Evolutionary conservation across 30 jellyfish, hydroid and myxozoan genomes (phyloP), one percentile per base, ranked within the genome.

Genomic region (Chrysaora quinquecirrha): DNA sequence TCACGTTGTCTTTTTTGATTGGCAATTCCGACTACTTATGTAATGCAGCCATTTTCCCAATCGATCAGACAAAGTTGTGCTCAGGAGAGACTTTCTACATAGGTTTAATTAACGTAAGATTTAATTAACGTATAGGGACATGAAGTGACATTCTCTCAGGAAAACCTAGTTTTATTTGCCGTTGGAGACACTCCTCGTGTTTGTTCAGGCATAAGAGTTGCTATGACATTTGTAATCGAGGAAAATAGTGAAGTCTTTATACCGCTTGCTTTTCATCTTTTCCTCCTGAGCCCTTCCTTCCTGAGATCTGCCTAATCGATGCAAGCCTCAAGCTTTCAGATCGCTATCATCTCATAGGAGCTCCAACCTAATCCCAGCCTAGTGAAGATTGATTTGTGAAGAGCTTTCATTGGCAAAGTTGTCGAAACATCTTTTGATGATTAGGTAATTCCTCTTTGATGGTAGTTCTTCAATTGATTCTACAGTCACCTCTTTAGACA

Each of bases 331-430:
- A n/a, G n/a, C n/a, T n/a, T n/a, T n/a, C n/a, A n/a, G n/a, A n/a
- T n/a, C n/a, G n/a, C n/a, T n/a, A n/a, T n/a, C n/a, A n/a, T n/a
- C n/a, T n/a, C n/a, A 20, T 74, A 18, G 74, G 75, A 12, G 86
- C 86, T 16, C 52, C 75, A 1, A 23, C 86, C 24, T 31, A 47
- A 2, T 48, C 75, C 20, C 4, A 3, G 23, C 75, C 86, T 74
- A 33, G 21, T 28, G 27, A 24, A 6, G 75, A 74, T 24, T 58
- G 75, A 2, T 2, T 22, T 3, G 86, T 50, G 30, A 1, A 74
- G 86, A 3, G 24, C 86, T 48, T 1, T 14, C 34, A 52, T 74
- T n/a, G 86, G 86, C n/a, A 6, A 29, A 14, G 22, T 74, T 74
- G 58, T 43, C 58, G 58, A 43, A 43, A 43, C 58, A 43, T 43